These are phyloP conservation scores for Gambusia yucatana DNA, from an alignment of 2,797 vertebrate species.

Conservation along the genomic window DNA sequence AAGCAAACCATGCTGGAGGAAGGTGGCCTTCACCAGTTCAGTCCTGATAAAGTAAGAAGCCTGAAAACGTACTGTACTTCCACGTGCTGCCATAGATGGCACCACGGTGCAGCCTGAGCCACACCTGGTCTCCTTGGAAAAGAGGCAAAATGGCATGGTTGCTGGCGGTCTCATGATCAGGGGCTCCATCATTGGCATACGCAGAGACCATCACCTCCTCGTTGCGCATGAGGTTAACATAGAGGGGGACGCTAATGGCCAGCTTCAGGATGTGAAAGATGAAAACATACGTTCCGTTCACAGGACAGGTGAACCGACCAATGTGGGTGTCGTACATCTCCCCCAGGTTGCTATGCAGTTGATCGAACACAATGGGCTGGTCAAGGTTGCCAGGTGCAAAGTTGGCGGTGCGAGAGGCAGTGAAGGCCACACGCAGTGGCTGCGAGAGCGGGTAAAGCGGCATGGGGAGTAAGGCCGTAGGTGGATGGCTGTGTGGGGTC, in stretches of 20 bases:
- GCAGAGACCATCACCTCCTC: constrained; percentile 97
- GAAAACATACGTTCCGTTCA: constrained; percentile 94
- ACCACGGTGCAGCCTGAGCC: constrained; percentile 94
- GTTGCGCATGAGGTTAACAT: constrained; percentile 97
- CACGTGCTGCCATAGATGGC: constrained; percentile 98
- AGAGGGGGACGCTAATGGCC: constrained; percentile 94
- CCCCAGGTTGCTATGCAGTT: constrained; percentile 92
- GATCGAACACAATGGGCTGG: constrained; percentile 95
- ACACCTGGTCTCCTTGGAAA: constrained; percentile 94
- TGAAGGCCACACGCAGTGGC: constrained; percentile 95
- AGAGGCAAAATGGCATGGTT: constrained; percentile 95
- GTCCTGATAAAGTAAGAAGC: constrained; percentile 97
- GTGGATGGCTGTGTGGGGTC: constrained; percentile 79
- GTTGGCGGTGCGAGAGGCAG: constrained; percentile 93
- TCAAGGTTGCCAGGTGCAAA: constrained; percentile 95
- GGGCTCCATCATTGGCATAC: constrained; percentile 96
- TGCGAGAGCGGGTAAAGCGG: constrained; percentile 89
- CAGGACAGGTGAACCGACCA: constrained; percentile 93
- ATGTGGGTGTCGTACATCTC: constrained; percentile 91
- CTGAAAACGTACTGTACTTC: constrained; percentile 99
- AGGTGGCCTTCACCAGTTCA: constrained; percentile 65
- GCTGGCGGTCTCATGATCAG: constrained; percentile 96
- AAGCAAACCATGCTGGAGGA: constrained; percentile 12
- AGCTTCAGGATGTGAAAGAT: constrained; percentile 98
- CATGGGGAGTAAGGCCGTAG: constrained; percentile 85